A percentile compares a stretch with the other conserved stretches of the same genome.
These are phyloP conservation scores for Poeciliopsis infans DNA, from an alignment of 2,797 vertebrate genomes.

Conservation along the genomic window DNA sequence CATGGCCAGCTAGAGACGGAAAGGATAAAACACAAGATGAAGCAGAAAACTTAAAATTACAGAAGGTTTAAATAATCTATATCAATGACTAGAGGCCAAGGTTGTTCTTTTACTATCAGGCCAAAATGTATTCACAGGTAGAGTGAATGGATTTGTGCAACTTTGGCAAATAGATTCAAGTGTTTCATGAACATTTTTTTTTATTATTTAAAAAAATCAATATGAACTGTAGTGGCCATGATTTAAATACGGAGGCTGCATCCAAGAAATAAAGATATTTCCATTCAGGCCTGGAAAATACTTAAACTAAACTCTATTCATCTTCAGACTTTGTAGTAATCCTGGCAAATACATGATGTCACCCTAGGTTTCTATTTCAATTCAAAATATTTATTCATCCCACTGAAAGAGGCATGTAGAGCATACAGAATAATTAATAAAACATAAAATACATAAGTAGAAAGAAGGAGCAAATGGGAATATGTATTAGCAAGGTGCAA, in stretches of 20 bases:
- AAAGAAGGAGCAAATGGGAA: too few species aligned
- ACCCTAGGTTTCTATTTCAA: not conserved
- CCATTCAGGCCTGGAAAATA: not conserved
- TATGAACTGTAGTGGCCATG: not conserved
- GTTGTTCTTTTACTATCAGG: not conserved
- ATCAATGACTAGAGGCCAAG: not conserved
- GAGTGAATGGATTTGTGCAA: not conserved
- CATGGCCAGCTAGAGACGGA: slow-evolving; percentile 87
- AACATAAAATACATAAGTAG: too few species aligned
- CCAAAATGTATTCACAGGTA: not conserved
- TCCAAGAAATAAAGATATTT: not conserved
- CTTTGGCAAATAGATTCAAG: not conserved
- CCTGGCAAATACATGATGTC: not conserved
- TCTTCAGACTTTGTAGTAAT: not conserved
- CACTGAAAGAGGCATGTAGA: too few species aligned
- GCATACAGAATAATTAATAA: too few species aligned
- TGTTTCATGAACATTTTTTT: not conserved
- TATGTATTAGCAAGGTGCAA: not conserved
- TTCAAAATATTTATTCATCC: not conserved
- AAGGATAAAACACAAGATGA: not conserved
- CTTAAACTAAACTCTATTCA: not conserved
- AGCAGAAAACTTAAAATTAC: not conserved
- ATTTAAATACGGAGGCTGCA: not conserved
- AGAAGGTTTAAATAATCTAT: not conserved
- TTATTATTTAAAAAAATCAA: not conserved